phyloP scores from a whole-genome alignment of 2,888 invertebrate species.

The Hirtodrosophila cameraria region DNA sequence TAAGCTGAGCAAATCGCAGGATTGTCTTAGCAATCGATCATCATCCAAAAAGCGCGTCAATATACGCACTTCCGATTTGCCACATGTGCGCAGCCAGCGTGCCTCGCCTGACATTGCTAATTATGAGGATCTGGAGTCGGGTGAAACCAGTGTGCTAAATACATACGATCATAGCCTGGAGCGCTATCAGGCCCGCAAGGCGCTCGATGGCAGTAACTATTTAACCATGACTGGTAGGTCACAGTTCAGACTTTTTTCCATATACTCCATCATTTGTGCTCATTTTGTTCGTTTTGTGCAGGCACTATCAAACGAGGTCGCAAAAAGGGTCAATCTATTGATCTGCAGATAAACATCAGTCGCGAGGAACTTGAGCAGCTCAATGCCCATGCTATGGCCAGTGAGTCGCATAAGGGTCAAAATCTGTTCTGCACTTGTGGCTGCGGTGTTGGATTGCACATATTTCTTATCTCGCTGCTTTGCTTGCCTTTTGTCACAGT shows the following conservation, averaged over 20 bases:
- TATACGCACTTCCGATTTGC: slow-evolving; percentile 86
- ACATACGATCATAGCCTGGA: slow-evolving; percentile 85
- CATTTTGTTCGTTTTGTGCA: slow-evolving; percentile 17
- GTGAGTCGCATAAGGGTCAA: slow-evolving; percentile 86
- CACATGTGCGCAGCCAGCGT: slow-evolving; percentile 82
- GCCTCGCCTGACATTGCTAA: slow-evolving; percentile 80
- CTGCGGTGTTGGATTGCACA: slow-evolving; percentile 87
- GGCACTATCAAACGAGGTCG: slow-evolving; percentile 90
- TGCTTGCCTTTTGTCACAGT: slow-evolving; percentile 88
- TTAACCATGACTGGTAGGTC: slow-evolving; percentile 86
- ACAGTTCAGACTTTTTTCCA: not conserved
- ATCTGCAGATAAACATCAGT: slow-evolving; percentile 89
- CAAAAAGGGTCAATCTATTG: slow-evolving; percentile 89
- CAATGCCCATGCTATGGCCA: slow-evolving; percentile 86
- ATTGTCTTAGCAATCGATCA: slow-evolving; percentile 84
- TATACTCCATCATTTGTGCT: not conserved
- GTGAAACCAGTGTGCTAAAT: slow-evolving; percentile 83
- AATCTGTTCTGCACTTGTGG: slow-evolving; percentile 86
- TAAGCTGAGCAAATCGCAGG: slow-evolving; percentile 83
- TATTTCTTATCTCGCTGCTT: slow-evolving; percentile 87
- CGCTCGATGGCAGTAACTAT: slow-evolving; percentile 85
- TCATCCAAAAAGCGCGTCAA: slow-evolving; percentile 87
- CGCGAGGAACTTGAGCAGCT: slow-evolving; percentile 89
- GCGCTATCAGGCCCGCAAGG: slow-evolving; percentile 85
- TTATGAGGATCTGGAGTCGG: slow-evolving; percentile 83